Percentiles rank a stretch among this genome's conserved stretches.
phyloP scores from a whole-genome alignment of 2,113 vertebrate genomes.

The Epinephelus lanceolatus region DNA sequence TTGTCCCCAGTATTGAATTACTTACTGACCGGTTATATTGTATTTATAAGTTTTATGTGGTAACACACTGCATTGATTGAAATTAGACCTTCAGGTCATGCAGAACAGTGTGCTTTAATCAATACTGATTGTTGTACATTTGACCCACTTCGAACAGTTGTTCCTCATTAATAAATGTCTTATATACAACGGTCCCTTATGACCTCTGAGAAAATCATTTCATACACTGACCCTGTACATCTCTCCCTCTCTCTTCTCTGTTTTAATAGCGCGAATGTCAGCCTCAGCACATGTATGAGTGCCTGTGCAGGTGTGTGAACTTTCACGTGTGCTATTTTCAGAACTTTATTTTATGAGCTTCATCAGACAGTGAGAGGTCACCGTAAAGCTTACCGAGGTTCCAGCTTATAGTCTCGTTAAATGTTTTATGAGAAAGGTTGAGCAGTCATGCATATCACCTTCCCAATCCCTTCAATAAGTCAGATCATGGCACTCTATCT shows the following conservation, averaged over 20 bases:
- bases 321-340: constrained; percentile 9
- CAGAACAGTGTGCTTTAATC: constrained; percentile 40
- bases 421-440: constrained; percentile 69
- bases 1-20: constrained; percentile 4
- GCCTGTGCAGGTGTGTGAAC: constrained; percentile 5
- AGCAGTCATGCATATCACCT: constrained; percentile 58
- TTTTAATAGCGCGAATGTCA: background rate
- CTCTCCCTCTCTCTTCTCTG: background rate
- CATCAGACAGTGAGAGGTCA: constrained; percentile 67
- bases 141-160: constrained; percentile 36
- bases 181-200: background rate
- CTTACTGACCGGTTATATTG: constrained; percentile 13
- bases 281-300: constrained; percentile 12
- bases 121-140: constrained; percentile 35
- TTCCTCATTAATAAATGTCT: constrained; percentile 38
- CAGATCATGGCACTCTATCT: constrained; percentile 35
- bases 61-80: constrained; percentile 16
- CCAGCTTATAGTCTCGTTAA: constrained; percentile 67
- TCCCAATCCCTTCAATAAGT: constrained; percentile 48
- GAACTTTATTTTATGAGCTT: constrained; percentile 64
- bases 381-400: constrained; percentile 60
- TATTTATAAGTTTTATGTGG: constrained; percentile 20
- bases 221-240: background rate
- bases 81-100: constrained; percentile 23
- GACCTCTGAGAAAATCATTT: background rate